Base-by-base conservation (phyloP, 1,140 invertebrate species). In the Mercenaria mercenaria region DNA sequence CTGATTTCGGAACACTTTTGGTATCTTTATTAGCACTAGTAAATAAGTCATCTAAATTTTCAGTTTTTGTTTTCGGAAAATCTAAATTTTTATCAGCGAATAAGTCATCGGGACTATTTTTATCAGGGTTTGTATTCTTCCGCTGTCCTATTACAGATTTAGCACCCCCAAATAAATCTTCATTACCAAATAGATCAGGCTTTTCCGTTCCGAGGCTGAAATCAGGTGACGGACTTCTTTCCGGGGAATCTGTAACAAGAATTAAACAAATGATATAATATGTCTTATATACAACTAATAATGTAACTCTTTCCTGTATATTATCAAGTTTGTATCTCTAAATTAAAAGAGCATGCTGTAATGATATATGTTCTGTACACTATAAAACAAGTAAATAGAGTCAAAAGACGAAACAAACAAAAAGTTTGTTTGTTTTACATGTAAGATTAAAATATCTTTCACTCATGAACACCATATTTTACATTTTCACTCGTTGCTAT, bases 121-220 rank as follows among this genome's bases (percentile, higher is more conserved):
- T 74, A 74, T 26, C 4, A 43, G 52, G 18, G n/a, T 47, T 56
- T 56, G 47, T 52, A 74, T 83, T 59, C 18, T 56, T 87, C 23
- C 29, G 52, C 34, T 50, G 32, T 20, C 64, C 39, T 43, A 56
- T 52, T 37, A 67, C 69, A 77, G 52, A 47, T 52, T 81, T 83
- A 26, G 59, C 64, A 37, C 43, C 47, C 34, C 67, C 32, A 37
- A 69, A 77, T 2, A 32, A 52, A 10, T 47, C 23, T 74, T 59
- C 37, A 74, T 50, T 90, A 2, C 81, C 59, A 85, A 91, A 88
- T 64, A 88, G 59, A 79, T 91, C 90, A 26, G 94, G 93, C 82
- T 94, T 20, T 20, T n/a, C n/a, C 18, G 69, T 15, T 52, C 67
- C 64, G 34, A 20, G 13, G 18, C 32, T 61, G n/a, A 39, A 52